Percentiles rank a stretch among this genome's conserved stretches.
Conservation (phyloP, 53 echinoderm and acorn worm species). For the Antedon mediterranea region DNA sequence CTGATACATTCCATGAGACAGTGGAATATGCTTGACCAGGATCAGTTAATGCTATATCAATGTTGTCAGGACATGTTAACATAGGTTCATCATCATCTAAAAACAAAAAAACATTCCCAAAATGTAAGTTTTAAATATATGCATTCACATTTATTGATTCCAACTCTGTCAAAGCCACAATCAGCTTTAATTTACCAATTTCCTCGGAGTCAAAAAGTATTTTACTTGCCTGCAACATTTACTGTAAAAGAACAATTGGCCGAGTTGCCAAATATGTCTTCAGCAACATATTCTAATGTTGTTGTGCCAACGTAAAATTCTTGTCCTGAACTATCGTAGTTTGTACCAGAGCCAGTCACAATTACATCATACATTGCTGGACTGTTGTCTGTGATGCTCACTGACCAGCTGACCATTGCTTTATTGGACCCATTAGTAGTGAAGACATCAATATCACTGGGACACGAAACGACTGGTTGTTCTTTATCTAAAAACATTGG, state of each 20-base stretch:
- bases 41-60: slow-evolving; percentile 7
- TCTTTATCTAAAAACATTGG: neutral
- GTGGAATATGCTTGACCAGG: slow-evolving; percentile 4
- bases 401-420: neutral
- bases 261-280: neutral
- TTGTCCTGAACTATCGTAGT: neutral
- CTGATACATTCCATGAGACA: neutral
- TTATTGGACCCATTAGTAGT: neutral
- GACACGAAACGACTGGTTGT: neutral
- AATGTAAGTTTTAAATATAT: neutral
- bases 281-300: neutral
- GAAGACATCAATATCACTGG: neutral
- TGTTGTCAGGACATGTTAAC: slow-evolving; percentile 3
- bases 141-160: no score
- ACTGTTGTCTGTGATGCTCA: neutral
- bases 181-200: no score
- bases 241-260: neutral
- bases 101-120: neutral
- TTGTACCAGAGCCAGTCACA: neutral
- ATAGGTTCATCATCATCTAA: slow-evolving; percentile 18
- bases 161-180: no score
- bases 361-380: neutral
- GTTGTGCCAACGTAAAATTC: neutral
- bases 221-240: neutral
- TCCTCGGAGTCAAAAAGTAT: neutral